These are phyloP conservation scores for Notolepis coatsorum DNA, from an alignment of 2,797 vertebrate species.

Conservation along the genomic window DNA sequence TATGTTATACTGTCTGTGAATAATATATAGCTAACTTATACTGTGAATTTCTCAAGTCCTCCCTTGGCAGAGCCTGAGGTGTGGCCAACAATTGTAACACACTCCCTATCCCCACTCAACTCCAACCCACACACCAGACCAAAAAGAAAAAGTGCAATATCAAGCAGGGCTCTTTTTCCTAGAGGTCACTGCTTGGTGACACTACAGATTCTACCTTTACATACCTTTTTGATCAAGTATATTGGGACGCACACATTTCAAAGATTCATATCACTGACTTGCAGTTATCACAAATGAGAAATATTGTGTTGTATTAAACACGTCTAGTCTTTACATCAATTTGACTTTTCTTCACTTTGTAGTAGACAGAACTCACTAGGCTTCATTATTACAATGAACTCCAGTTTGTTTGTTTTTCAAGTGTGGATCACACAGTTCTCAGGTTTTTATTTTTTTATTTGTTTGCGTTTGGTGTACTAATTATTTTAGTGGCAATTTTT, in stretches of 20 bases:
- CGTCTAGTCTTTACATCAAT: slow-evolving; percentile 20
- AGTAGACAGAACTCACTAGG: slow-evolving; percentile 21
- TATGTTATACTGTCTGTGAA: too few species aligned
- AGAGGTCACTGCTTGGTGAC: too few species aligned
- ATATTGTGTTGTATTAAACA: slow-evolving; percentile 49
- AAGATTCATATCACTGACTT: neutral
- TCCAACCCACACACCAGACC: too few species aligned
- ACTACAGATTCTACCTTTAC: too few species aligned
- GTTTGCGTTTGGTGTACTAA: slow-evolving; percentile 49
- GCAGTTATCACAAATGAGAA: slow-evolving; percentile 2
- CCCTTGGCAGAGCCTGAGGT: too few species aligned
- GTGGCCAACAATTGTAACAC: too few species aligned
- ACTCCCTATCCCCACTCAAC: too few species aligned
- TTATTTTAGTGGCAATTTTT: slow-evolving; percentile 43
- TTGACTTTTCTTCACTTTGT: slow-evolving; percentile 33
- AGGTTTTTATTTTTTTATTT: too few species aligned
- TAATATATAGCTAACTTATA: too few species aligned
- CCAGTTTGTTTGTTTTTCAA: slow-evolving; percentile 29
- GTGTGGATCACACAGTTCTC: slow-evolving; percentile 52
- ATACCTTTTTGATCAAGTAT: neutral
- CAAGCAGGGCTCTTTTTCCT: too few species aligned
- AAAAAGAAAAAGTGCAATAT: too few species aligned
- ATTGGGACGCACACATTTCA: slow-evolving; percentile 1
- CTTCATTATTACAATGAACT: slow-evolving; percentile 16
- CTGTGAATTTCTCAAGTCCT: too few species aligned